Evolutionary conservation across 2,888 invertebrate genomes (phyloP), one percentile per base, ranked within the genome.

Genomic region (Melinaea menophilus): DNA sequence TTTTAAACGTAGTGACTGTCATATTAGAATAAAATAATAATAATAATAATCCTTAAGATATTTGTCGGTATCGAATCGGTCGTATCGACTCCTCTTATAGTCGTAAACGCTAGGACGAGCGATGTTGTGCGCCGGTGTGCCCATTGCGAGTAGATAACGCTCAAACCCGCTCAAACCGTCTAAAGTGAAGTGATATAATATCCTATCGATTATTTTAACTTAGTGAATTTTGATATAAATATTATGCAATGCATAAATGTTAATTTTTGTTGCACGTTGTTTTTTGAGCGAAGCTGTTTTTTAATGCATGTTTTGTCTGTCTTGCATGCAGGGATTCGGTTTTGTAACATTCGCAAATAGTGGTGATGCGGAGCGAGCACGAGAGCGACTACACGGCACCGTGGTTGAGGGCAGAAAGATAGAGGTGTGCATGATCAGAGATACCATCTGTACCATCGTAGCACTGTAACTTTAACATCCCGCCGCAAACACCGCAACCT

Each of bases 331-430:
- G 99, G 99, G 99, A 95, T 99, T 99, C 96, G 99, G 99, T 96
- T 99, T 99, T 97, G 99, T 99, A 95, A 99, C 99, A 95, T 99
- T 99, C 97, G 98, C 98, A 95, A 98, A 97, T 96, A 98, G 98
- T 95, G 96, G 96, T 94, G 99, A 99, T 95, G 99, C 99, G 93
- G 99, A 99, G 95, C 96, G 97, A 95, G 99, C 99, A 96, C 98
- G 99, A 95, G 98, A 98, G 95, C 98, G 98, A 95, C 97, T 99
- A 94, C 99, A 99, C 96, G 99, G 99, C 95, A 98, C 98, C 94
- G 98, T 99, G 96, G 98, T 99, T 95, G 99, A 99, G 96, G 99
- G 99, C 95, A 96, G 99, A 95, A 99, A 99, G 95, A 99, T 99
- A 95, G 99, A 99, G 98, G 99, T 99, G 96, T 97, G 96, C 96